Conservation (phyloP, 2,113 vertebrate species). For the Agapornis roseicollis region DNA sequence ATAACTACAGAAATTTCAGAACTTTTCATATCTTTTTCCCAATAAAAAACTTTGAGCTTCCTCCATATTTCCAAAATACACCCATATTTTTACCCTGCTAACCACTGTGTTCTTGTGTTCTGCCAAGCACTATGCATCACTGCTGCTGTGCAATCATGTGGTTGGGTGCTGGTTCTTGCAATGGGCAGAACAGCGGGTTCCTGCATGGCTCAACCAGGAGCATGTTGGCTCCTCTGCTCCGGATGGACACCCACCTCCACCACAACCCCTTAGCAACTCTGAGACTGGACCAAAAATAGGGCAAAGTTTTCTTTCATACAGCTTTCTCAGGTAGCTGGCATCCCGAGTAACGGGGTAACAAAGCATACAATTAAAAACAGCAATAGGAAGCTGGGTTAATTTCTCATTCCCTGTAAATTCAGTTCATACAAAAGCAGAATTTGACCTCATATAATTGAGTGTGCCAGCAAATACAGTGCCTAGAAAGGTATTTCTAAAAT, state of each 20-base stretch:
- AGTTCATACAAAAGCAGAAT: not conserved
- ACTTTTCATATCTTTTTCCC: not conserved
- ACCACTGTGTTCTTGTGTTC: not conserved
- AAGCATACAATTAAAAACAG: not conserved
- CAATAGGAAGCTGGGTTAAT: not conserved
- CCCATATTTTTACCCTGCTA: not conserved
- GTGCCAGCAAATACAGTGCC: not conserved
- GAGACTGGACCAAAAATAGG: not conserved
- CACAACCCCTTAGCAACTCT: not conserved
- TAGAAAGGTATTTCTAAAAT: not conserved
- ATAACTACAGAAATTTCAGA: not conserved
- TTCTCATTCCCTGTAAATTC: not conserved
- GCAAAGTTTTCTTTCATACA: not conserved
- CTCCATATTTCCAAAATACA: not conserved
- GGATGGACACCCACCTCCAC: not conserved
- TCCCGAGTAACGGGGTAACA: not conserved
- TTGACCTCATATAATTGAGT: not conserved
- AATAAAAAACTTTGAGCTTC: not conserved
- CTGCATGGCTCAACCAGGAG: fast-evolving
- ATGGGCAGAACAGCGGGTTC: not conserved
- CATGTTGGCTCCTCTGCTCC: not conserved
- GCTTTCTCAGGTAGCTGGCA: not conserved
- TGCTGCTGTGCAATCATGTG: not conserved
- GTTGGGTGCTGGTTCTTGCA: no score
- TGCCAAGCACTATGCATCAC: not conserved